Conservation (phyloP, 2,113 vertebrate genomes). For the Zapus hudsonius region DNA sequence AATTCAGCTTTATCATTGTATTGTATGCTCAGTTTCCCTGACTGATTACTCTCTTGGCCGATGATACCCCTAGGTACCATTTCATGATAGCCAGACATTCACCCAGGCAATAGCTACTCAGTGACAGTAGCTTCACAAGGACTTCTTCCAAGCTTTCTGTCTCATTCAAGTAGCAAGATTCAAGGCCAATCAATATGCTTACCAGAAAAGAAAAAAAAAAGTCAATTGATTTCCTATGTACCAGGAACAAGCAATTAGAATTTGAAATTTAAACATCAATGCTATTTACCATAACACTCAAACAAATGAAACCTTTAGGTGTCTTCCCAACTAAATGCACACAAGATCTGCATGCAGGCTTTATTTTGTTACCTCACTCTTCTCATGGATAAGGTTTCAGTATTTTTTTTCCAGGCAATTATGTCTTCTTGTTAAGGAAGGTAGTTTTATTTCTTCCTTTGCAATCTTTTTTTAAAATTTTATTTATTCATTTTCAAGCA, state of each 20-base stretch:
- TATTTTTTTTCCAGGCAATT: background rate
- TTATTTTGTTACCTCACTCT: background rate
- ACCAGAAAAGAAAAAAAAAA: background rate
- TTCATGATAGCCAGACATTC: background rate
- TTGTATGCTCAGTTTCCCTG: background rate
- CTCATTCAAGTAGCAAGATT: background rate
- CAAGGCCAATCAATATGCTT: background rate
- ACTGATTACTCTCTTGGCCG: background rate
- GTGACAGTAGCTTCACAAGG: background rate
- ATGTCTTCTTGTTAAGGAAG: background rate
- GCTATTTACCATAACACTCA: background rate
- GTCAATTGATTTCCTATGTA: background rate
- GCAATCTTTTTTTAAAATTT: too few species aligned
- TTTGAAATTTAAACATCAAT: conserved; percentile 8
- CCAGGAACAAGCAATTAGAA: background rate
- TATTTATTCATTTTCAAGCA: too few species aligned
- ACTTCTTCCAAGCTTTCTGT: background rate
- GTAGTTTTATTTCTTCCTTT: background rate
- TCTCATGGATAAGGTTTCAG: background rate
- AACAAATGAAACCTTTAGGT: background rate
- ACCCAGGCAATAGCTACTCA: background rate
- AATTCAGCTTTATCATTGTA: background rate
- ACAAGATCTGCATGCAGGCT: background rate
- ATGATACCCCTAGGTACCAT: background rate
- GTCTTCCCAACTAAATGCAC: background rate